Evolutionary conservation across 2,888 invertebrate genomes (phyloP).

Genomic region (Agrilus mali): DNA sequence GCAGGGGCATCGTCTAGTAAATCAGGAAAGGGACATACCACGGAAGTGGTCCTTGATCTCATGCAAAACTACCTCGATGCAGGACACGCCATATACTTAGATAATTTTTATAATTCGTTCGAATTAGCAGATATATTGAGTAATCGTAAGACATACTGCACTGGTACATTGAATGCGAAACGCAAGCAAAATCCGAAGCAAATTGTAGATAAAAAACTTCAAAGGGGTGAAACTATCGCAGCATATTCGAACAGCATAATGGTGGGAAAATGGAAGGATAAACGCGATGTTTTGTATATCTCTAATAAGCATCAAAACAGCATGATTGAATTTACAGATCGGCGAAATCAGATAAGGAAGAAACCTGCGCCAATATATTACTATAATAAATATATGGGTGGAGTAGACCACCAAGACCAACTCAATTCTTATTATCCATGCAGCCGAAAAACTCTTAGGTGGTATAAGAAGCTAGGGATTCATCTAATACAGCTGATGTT

Average conservation of each 20-base stretch:
- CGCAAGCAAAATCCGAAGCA: neutral
- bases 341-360: neutral
- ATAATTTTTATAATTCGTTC: conserved; percentile 1
- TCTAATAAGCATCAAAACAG: neutral
- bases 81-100: neutral
- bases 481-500: conserved; percentile 7
- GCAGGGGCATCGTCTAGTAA: neutral
- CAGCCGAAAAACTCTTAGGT: conserved; percentile 4
- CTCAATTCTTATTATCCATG: conserved; percentile 5
- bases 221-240: neutral
- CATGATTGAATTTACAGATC: neutral
- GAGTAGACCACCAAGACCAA: conserved; percentile 5
- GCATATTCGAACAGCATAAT: neutral
- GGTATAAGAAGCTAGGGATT: conserved; percentile 9
- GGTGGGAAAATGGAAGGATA: conserved; percentile 1
- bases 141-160: neutral
- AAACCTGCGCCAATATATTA: conserved; percentile 5
- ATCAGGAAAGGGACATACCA: neutral
- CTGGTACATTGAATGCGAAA: neutral
- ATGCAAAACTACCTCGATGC: neutral
- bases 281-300: conserved; percentile 1
- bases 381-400: conserved; percentile 7
- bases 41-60: neutral
- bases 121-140: neutral
- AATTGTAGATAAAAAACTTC: neutral